Evolutionary conservation across 2,888 invertebrate genomes (phyloP).

Genomic region (Melinopterus prodromus): DNA sequence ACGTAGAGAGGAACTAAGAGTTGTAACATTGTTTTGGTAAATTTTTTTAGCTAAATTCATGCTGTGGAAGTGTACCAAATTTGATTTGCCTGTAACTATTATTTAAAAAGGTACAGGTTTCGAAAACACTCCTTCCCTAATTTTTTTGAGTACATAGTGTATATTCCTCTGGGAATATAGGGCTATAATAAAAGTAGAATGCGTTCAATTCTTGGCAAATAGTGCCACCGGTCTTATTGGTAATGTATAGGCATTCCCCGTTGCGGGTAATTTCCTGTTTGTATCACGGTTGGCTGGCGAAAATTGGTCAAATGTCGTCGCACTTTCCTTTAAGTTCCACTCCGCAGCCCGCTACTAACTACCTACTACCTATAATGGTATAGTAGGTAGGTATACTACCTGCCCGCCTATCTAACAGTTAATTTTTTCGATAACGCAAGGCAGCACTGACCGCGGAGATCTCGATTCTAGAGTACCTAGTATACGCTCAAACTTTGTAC

Average conservation of each 20-base stretch:
- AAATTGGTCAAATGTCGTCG: neutral
- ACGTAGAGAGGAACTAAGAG: no score
- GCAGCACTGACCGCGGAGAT: constrained; percentile 4
- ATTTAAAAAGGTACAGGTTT: no score
- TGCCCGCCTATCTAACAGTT: neutral
- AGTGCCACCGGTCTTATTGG: neutral
- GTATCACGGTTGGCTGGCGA: neutral
- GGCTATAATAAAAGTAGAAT: no score
- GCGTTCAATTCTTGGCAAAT: no score
- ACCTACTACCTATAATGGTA: neutral
- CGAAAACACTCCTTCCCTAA: no score
- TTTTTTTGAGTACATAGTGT: no score
- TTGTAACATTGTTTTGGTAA: no score
- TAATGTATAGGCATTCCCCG: neutral
- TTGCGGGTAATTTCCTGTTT: constrained; percentile 6
- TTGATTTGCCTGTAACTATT: no score
- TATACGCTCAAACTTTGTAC: neutral
- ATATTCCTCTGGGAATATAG: no score
- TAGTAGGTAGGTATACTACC: neutral
- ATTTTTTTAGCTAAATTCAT: no score
- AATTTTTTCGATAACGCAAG: neutral
- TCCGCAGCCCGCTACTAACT: neutral
- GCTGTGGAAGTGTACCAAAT: no score
- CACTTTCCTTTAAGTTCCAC: neutral
- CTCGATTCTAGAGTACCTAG: neutral